Evolutionary conservation across 1,140 invertebrate species (phyloP), one percentile per base, ranked within the genome.

Genomic region (Myzus persicae): DNA sequence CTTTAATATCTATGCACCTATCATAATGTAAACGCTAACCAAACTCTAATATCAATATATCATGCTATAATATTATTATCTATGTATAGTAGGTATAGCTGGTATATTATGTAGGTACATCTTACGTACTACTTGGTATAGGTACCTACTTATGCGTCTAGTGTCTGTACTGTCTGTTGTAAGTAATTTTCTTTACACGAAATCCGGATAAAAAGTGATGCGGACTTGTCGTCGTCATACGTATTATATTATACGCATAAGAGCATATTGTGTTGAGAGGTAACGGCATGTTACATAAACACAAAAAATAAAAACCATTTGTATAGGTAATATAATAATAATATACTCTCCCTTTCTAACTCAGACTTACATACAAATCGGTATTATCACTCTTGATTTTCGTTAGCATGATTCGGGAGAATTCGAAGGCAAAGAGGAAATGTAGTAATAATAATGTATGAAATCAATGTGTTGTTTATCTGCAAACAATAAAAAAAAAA

Each of bases 371-470:
- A 42, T 42, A 42, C 82, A 26, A 42, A 42, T 85, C 82, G 40
- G 38, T 85, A 42, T 85, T 85, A 42, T 42, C 82, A 44, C 38
- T 85, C n/a, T 42, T 85, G 82, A 85, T 85, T 40, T 85, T 40
- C 24, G 82, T 85, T 85, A 84, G 38, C 82, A 85, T 85, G 82
- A 85, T 85, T 85, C 82, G 38, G 22, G 11, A 40, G 38, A 85
- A 85, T 85, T 85, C 24, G 40, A 85, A 85, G 38, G 82, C 7
- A 40, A 40, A 42, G 38, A 40, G 38, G 82, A 85, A 85, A 85
- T 42, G 82, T 24, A 42, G 82, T 42, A 85, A 85, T 85, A 42
- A 85, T 42, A 40, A 38, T 18, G 38, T 40, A 85, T 85, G 38
- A 85, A 85, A 40, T 26, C 38, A 82, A 42, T 42, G 38, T 42